Evolutionary conservation across 2,888 invertebrate genomes (phyloP), one percentile per base, ranked within the genome.

Genomic region (Euzophera pinguis): DNA sequence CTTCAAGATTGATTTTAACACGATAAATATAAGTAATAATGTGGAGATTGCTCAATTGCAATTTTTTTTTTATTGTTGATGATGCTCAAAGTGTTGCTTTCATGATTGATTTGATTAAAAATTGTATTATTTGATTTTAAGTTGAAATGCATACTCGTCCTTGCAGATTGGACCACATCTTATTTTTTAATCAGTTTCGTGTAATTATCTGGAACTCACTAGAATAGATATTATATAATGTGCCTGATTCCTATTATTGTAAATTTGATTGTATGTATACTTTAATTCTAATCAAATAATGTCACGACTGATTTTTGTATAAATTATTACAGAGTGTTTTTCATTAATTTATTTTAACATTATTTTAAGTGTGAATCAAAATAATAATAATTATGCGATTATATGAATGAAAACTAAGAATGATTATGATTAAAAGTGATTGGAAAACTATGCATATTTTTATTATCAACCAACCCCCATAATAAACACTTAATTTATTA

Each of bases 171-270:
- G 63, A 56, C 62, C 69, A 66, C 67, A 13, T 45, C 22, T 34
- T 65, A 60, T 60, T 62, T 58, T 70, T 67, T 69, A 16, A 69
- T 59, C 59, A 64, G 56, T 63, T 70, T 63, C 63, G 22, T 22
- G 22, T 22, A 22, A 22, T 22, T 22, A 64, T 73, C 65, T 73
- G 70, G 69, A 79, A 81, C 80, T 83, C 79, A 79, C 71, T 85
- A 84, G 80, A 75, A 78, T 86, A 83, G 73, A 65, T 68, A 65
- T 65, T 67, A 67, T 77, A 71, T 81, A 81, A 85, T 85, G 85
- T 87, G 88, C 86, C 89, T 87, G 89, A 89, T 89, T 90, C 89
- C 89, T 90, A 88, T 85, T 88, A 87, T 79, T 84, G 76, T 89
- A 86, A 78, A 81, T 81, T 84, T 87, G 78, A 83, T 87, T 83